Percentiles rank a stretch among this genome's conserved stretches.
These are phyloP conservation scores for Sebastes diploproa DNA, from an alignment of 2,797 vertebrate genomes.

Conservation along the genomic window DNA sequence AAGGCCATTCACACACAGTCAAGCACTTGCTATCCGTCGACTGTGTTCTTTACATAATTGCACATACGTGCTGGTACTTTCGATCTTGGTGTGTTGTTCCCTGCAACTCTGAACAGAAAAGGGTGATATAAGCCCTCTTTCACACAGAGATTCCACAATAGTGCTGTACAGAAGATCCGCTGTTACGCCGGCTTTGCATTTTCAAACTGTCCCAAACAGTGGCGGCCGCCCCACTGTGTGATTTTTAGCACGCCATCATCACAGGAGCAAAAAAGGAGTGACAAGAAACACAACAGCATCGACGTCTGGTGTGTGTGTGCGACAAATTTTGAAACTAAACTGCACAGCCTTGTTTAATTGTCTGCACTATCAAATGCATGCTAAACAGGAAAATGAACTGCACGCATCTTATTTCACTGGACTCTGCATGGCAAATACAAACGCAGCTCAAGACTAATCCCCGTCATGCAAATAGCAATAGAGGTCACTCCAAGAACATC, in stretches of 20 bases:
- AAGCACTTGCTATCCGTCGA: slow-evolving; percentile 58
- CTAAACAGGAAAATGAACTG: slow-evolving; percentile 38
- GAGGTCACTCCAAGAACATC: slow-evolving; percentile 71
- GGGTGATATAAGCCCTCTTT: neutral
- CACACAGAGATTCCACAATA: no score
- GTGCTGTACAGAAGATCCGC: no score
- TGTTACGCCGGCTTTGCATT: neutral
- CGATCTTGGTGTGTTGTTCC: neutral
- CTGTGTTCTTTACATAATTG: slow-evolving; percentile 39
- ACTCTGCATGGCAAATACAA: slow-evolving; percentile 72
- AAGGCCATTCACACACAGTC: slow-evolving; percentile 68
- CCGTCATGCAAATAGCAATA: slow-evolving; percentile 73
- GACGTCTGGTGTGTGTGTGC: no score
- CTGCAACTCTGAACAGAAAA: neutral
- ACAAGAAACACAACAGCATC: no score
- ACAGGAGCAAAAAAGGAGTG: no score
- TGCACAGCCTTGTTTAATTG: neutral
- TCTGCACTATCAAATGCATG: neutral
- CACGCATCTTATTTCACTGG: slow-evolving; percentile 61
- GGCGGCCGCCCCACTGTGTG: no score
- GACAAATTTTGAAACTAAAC: neutral
- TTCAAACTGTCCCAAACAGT: neutral
- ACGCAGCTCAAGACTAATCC: slow-evolving; percentile 50
- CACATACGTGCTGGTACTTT: slow-evolving; percentile 18
- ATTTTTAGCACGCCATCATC: accelerated